These are phyloP conservation scores for Hyles euphorbiae DNA, from an alignment of 1,140 invertebrate genomes.

Conservation along the genomic window DNA sequence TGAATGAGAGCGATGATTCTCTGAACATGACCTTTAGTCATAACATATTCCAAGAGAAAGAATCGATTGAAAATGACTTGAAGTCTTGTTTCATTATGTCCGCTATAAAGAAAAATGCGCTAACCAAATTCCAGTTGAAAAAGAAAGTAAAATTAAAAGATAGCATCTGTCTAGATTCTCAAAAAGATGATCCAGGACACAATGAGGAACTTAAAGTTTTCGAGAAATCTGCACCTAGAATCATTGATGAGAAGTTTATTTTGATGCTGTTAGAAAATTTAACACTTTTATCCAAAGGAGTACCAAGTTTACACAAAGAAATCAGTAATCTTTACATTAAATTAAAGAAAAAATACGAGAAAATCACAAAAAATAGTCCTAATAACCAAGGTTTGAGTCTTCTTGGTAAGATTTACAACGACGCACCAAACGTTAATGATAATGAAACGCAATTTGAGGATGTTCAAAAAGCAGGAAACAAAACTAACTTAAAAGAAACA, in stretches of 20 bases:
- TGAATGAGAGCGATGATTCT: slow-evolving; percentile 27
- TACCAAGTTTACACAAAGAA: slow-evolving; percentile 48
- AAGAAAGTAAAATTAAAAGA: slow-evolving; percentile 23
- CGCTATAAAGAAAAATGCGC: slow-evolving; percentile 26
- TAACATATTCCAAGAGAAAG: background rate
- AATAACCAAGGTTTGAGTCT: slow-evolving; percentile 37
- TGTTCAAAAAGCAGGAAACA: background rate
- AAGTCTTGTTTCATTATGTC: slow-evolving; percentile 44
- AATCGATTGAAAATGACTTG: slow-evolving; percentile 13
- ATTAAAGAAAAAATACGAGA: slow-evolving; percentile 42
- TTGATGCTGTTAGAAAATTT: slow-evolving; percentile 50
- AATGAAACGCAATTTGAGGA: slow-evolving; percentile 7
- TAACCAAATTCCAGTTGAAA: slow-evolving; percentile 14
- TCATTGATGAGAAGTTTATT: slow-evolving; percentile 54
- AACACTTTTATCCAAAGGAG: slow-evolving; percentile 36
- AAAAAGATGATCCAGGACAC: slow-evolving; percentile 1
- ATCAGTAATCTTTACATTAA: slow-evolving; percentile 45
- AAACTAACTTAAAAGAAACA: background rate
- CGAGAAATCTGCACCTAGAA: slow-evolving; percentile 23
- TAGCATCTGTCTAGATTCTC: slow-evolving; percentile 7
- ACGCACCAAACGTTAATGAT: slow-evolving; percentile 14
- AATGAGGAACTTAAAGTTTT: slow-evolving; percentile 11
- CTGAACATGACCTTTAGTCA: slow-evolving; percentile 26
- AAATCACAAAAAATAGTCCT: slow-evolving; percentile 22
- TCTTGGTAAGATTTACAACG: slow-evolving; percentile 49